Base-by-base conservation (phyloP, 2,797 vertebrate species). In the Platyrinchus mystaceus region DNA sequence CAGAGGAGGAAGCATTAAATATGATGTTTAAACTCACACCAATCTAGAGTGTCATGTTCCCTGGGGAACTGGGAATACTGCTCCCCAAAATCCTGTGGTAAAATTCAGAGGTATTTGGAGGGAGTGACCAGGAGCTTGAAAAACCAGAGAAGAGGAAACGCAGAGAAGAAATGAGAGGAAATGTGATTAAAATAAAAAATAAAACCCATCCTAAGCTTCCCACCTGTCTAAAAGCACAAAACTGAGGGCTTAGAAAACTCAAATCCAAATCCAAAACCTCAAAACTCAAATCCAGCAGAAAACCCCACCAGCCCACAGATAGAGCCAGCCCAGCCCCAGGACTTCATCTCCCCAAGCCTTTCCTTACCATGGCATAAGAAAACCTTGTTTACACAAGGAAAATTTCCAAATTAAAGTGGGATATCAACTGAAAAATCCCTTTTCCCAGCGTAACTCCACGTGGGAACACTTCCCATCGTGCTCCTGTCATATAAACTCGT, bases 331-430 rank as follows among this genome's bases (percentile, higher is more conserved):
- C 62, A 79, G 15, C 28, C 12, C 59, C 52, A 59, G 14, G 55
- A 73, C 18, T 70, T 79, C 28, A 56, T 47, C 56, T 78, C 17
- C 55, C 67, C 3, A 0, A 79, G 74, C 43, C 46, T 79, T 76
- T 73, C 56, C 21, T 43, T 83, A 56, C 10, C 1, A 0, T 44
- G 12, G 27, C 67, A 43, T 1, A 77, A 21, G 15, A 58, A 81
- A 85, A 80, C 10, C 64, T 75, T 52, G 28, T 75, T 83, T 64
- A 74, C 13, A 24, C 26, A 22, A 36, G 1, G 24, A 88, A 86
- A 88, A 86, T n/a, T 90, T 62, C 69, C 85, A 14, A 63, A 90
- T 56, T 53, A 43, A 90, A 81, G 76, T 17, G 15, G 55, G 67
- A 92, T 86, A 91, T 78, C 53, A 71, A 77, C 34, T 30, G 36